phyloP scores from a whole-genome alignment of 1,140 invertebrate genomes.

The silkworm (Bombyx mori) region DNA sequence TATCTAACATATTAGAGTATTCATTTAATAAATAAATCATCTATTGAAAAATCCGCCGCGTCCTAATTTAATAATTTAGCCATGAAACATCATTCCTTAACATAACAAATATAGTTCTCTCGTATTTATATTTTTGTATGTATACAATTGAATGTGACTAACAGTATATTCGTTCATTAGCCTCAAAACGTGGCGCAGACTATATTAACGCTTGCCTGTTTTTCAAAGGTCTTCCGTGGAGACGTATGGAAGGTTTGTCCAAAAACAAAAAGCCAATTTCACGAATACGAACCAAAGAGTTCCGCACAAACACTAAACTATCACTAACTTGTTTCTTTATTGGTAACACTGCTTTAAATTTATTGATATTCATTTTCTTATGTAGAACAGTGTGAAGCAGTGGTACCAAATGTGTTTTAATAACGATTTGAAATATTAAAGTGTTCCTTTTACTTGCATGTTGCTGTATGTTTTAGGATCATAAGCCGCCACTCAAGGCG shows the following conservation, averaged over 20 bases:
- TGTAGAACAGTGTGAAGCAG: constrained; percentile 19
- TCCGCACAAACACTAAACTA: constrained; percentile 50
- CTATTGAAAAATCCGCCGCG: no score
- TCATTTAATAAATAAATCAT: no score
- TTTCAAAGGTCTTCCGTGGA: constrained; percentile 77
- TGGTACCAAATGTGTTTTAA: constrained; percentile 50
- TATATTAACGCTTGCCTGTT: constrained; percentile 66
- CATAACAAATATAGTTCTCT: no score
- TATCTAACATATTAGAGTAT: constrained; percentile 13
- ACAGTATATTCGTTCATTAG: constrained; percentile 49
- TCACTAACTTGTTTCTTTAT: constrained; percentile 35
- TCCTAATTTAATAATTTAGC: no score
- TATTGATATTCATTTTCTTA: constrained; percentile 11
- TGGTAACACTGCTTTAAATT: constrained; percentile 45
- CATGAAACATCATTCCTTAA: no score
- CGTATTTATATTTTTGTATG: no score
- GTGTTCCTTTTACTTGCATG: constrained; percentile 61
- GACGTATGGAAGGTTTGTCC: constrained; percentile 77
- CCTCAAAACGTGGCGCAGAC: constrained; percentile 55
- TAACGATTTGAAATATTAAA: constrained; percentile 32
- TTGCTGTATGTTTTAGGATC: constrained; percentile 68
- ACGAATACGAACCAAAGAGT: constrained; percentile 50
- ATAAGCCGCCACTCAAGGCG: constrained; percentile 65
- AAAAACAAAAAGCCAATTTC: constrained; percentile 44
- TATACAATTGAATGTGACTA: constrained; percentile 28